Conservation (phyloP, 2,113 vertebrate species). For the Sceloporus undulatus region DNA sequence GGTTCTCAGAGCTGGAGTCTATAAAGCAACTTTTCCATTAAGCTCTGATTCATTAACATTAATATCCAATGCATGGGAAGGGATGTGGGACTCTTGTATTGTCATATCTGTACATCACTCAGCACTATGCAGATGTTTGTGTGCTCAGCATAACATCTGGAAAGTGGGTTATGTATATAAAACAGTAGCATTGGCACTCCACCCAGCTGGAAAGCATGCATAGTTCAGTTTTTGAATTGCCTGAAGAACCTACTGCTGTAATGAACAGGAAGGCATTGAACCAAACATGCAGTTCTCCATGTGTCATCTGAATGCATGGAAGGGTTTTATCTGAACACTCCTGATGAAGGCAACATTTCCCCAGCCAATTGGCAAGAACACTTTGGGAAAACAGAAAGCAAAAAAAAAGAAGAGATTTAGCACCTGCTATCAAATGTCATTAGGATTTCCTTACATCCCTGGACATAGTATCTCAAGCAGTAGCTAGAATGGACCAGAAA, state of each 20-base stretch:
- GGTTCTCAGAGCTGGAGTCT: no score
- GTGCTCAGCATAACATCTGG: background rate
- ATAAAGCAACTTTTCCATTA: no score
- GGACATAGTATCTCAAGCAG: slow-evolving; percentile 56
- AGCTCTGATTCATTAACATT: no score
- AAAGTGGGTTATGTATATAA: no score
- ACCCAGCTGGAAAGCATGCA: background rate
- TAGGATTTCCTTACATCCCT: slow-evolving; percentile 53
- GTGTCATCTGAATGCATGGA: background rate
- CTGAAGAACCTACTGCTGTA: no score
- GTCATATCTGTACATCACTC: no score
- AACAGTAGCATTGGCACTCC: background rate
- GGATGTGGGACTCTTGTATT: no score
- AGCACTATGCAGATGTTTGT: background rate
- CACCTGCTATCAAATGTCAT: slow-evolving; percentile 57
- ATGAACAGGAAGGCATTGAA: background rate
- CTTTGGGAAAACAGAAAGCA: slow-evolving; percentile 52
- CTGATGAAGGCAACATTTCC: background rate
- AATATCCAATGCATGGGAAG: no score
- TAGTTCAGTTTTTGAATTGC: background rate
- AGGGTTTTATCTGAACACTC: background rate
- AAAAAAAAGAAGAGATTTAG: slow-evolving; percentile 43
- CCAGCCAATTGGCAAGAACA: slow-evolving; percentile 36
- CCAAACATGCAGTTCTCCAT: background rate
- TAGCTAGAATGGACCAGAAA: slow-evolving; percentile 1